Percentiles rank a stretch among this genome's conserved stretches.
phyloP scores from a whole-genome alignment of 2,113 vertebrate genomes.

The Symphodus melops region DNA sequence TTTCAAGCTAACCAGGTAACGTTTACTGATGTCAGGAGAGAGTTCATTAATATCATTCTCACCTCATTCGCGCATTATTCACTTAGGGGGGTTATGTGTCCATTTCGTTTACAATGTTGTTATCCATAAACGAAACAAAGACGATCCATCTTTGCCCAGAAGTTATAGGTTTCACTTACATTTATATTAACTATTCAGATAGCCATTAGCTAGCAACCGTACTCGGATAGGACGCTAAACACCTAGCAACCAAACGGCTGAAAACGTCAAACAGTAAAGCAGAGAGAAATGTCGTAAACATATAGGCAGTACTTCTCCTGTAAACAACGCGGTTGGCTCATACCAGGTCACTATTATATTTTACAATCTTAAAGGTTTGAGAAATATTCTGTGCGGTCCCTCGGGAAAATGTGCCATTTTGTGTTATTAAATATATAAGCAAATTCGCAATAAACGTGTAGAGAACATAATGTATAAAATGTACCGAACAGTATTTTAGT shows the following conservation, averaged over 20 bases:
- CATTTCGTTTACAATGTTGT: not conserved
- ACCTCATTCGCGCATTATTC: constrained; percentile 36
- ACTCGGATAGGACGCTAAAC: constrained; percentile 58
- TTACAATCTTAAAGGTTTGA: no score
- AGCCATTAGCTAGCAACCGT: constrained; percentile 74
- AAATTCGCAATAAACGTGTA: no score
- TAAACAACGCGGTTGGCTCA: no score
- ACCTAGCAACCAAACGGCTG: constrained; percentile 68
- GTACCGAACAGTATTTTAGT: no score
- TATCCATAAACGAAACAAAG: not conserved
- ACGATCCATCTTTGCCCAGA: not conserved
- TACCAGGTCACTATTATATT: no score
- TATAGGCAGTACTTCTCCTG: no score
- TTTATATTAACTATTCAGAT: not conserved
- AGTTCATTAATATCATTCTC: not conserved
- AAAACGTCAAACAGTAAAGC: constrained; percentile 44
- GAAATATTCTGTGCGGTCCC: no score
- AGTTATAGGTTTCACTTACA: not conserved
- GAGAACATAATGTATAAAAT: no score
- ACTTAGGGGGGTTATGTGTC: fast-evolving
- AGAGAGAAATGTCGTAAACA: constrained; percentile 55
- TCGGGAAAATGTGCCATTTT: no score
- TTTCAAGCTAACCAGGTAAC: constrained; percentile 26
- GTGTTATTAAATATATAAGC: no score
- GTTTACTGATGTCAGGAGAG: not conserved